phyloP scores from a whole-genome alignment of 1,140 invertebrate genomes.

The Drosophila repleta region DNA sequence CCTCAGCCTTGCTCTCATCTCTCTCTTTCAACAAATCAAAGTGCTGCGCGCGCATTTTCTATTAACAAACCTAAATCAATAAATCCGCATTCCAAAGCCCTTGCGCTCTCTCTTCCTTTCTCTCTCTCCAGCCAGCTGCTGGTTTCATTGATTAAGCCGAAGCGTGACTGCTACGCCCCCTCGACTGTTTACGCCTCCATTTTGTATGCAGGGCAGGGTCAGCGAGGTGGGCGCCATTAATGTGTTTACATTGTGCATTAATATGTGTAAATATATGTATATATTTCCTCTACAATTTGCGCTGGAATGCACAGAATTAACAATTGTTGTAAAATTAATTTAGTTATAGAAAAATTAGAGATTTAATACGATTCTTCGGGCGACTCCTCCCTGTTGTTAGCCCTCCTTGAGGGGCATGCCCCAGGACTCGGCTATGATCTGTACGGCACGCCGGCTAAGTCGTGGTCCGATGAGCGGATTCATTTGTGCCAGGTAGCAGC shows the following conservation, averaged over 20 bases:
- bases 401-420: constrained; percentile 84
- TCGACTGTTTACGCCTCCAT: not conserved
- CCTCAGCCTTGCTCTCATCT: constrained; percentile 44
- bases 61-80: constrained; percentile 66
- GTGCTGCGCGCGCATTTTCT: constrained; percentile 73
- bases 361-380: constrained; percentile 28
- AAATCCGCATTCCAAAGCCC: constrained; percentile 62
- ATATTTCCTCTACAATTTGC: constrained; percentile 23
- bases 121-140: not conserved
- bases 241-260: constrained; percentile 4
- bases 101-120: not conserved
- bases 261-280: constrained; percentile 6
- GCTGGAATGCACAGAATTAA: constrained; percentile 35
- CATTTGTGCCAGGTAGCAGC: constrained; percentile 96
- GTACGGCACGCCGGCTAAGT: constrained; percentile 88
- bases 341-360: not conserved
- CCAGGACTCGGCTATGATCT: constrained; percentile 92
- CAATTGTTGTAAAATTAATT: constrained; percentile 26
- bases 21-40: constrained; percentile 50
- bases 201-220: constrained; percentile 29
- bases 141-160: constrained; percentile 41
- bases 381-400: constrained; percentile 43
- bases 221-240: constrained; percentile 6
- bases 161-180: constrained; percentile 27
- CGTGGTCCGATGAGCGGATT: constrained; percentile 96